Evolutionary conservation across 2,113 vertebrate genomes (phyloP), one percentile per base, ranked within the genome.

Genomic region (Cottus gobio): DNA sequence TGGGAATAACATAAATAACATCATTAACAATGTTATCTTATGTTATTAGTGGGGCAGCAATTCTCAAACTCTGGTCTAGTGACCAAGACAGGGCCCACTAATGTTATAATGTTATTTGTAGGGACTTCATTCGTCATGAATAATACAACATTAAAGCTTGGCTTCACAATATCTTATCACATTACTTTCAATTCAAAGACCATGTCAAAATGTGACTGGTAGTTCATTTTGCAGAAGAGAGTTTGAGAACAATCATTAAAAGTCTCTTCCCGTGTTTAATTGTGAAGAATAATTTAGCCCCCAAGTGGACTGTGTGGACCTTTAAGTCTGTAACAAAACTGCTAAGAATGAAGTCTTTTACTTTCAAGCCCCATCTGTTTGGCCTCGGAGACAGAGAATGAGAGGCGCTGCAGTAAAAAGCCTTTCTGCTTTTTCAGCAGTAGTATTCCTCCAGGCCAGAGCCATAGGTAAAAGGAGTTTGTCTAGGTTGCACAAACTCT

Each of bases 1-100:
- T 92, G 87, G 88, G 87, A 92, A 92, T 92, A 92, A 92, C 91
- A 92, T 92, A 92, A 92, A 92, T 92, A 92, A 92, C 91, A 92
- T 92, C 91, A 90, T 91, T 92, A 90, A 87, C 88, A 92, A 92
- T 92, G 91, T 92, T 92, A 92, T 92, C 84, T 92, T 92, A 92
- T 92, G 91, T 92, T 92, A 92, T 92, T 92, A 89, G 80, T 70
- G 72, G 74, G 67, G 87, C 74, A 89, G 84, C 87, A 24, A 65
- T 85, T 92, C 91, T 91, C 80, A 87, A 6, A 61, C 82, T 77
- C 84, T 89, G 76, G 74, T 80, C 73, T 65, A 48, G 62, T 12
- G 54, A 61, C 85, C 80, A 77, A 56, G 18, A 77, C 26, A 56
- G 77, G 71, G 66, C 61, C 71, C n/a, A 34, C 12, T n/a, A 44